Evolutionary conservation across 2,888 invertebrate species (phyloP).

Genomic region (Myopa tessellatipennis): DNA sequence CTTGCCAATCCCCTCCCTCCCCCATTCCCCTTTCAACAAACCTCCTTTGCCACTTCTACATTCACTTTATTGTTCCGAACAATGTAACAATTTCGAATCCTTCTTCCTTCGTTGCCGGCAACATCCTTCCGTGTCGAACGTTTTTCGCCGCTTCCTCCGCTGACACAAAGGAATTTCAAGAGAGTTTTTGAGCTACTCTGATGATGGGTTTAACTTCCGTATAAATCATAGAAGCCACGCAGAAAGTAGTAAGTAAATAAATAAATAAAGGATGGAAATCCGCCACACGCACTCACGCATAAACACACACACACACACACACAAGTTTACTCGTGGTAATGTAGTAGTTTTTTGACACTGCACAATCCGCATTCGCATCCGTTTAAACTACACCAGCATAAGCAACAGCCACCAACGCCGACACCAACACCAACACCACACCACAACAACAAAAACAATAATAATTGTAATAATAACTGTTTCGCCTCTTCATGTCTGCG

Average conservation of each 20-base stretch:
- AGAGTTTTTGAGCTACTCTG: slow-evolving; percentile 41
- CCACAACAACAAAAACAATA: slow-evolving; percentile 54
- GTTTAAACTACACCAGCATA: slow-evolving; percentile 34
- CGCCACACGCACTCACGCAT: slow-evolving; percentile 3
- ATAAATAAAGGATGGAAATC: slow-evolving; percentile 11
- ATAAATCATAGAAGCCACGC: slow-evolving; percentile 22
- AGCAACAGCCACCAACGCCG: slow-evolving; percentile 55
- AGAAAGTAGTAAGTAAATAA: slow-evolving; percentile 28
- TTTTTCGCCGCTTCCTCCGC: neutral
- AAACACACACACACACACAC: slow-evolving; percentile 5
- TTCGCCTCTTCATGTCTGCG: slow-evolving; percentile 47
- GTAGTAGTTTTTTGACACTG: slow-evolving; percentile 32
- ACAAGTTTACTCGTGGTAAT: neutral
- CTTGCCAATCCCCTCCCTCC: too few species aligned
- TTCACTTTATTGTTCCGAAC: slow-evolving; percentile 23
- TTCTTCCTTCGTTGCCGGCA: slow-evolving; percentile 19
- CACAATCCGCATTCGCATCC: slow-evolving; percentile 33
- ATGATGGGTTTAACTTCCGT: slow-evolving; percentile 55
- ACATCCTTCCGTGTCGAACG: slow-evolving; percentile 5
- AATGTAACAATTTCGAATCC: slow-evolving; percentile 29
- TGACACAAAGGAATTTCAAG: slow-evolving; percentile 3
- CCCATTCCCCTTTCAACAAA: neutral
- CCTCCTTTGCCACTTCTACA: neutral
- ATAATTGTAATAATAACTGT: slow-evolving; percentile 62
- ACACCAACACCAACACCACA: slow-evolving; percentile 30